These are phyloP conservation scores for Sebastes steindachneri DNA, from an alignment of 2,797 vertebrate genomes.

Conservation along the genomic window DNA sequence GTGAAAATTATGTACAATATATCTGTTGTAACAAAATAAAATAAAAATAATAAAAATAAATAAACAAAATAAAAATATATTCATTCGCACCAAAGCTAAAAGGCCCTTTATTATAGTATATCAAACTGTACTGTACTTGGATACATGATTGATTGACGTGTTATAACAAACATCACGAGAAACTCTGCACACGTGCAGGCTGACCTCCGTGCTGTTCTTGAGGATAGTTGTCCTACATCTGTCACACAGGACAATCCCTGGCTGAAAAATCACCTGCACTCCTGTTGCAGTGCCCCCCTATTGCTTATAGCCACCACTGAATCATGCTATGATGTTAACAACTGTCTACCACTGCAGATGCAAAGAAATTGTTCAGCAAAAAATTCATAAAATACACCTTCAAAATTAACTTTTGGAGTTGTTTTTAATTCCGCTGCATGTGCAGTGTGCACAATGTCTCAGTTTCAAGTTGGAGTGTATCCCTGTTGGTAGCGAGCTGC, in stretches of 20 bases:
- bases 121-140: neutral
- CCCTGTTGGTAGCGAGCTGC: constrained; percentile 69
- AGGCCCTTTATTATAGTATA: neutral
- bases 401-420: neutral
- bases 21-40: neutral
- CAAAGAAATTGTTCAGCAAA: neutral
- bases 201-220: neutral
- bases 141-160: neutral
- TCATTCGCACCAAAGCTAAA: neutral
- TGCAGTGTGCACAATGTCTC: constrained; percentile 17
- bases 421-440: neutral
- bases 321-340: neutral
- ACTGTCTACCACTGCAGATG: neutral
- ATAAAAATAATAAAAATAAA: too few species aligned
- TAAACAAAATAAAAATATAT: neutral
- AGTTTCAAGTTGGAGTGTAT: constrained; percentile 62
- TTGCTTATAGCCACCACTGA: neutral
- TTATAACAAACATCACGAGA: constrained; percentile 15
- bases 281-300: neutral
- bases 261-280: constrained; percentile 43
- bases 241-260: constrained; percentile 33
- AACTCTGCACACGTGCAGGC: neutral
- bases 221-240: constrained; percentile 47
- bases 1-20: neutral
- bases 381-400: neutral